Evolutionary conservation across 2,113 vertebrate genomes (phyloP).

Genomic region (Tragelaphus buxtoni): DNA sequence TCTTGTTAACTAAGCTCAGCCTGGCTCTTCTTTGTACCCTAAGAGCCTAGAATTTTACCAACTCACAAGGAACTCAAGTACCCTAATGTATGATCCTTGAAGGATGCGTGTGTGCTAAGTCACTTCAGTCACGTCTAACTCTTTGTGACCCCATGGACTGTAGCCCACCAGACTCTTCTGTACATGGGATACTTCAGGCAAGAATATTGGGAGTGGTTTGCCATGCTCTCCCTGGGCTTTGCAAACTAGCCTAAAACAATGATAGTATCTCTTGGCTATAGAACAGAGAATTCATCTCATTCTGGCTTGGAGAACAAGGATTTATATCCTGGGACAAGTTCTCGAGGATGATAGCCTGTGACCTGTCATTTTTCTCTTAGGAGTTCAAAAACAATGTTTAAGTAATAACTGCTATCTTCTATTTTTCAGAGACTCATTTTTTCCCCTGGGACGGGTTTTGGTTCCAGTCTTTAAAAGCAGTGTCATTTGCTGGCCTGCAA

Average conservation of each 20-base stretch:
- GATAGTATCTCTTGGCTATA: background rate
- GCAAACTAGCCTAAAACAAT: background rate
- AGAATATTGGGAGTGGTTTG: background rate
- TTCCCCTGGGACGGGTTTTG: background rate
- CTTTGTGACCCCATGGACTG: background rate
- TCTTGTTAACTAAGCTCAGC: background rate
- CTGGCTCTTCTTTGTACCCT: background rate
- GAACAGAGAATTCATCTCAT: background rate
- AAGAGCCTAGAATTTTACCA: constrained; percentile 1
- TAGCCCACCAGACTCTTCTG: background rate
- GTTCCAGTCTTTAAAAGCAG: background rate
- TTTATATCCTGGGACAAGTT: background rate
- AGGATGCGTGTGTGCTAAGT: background rate
- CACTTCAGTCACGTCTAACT: background rate
- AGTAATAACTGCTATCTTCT: background rate
- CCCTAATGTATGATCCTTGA: background rate
- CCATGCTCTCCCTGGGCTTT: background rate
- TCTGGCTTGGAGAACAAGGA: background rate
- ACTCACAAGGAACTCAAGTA: background rate
- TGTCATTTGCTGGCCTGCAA: background rate
- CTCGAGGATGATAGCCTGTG: background rate
- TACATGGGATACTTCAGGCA: background rate
- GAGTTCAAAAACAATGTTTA: background rate
- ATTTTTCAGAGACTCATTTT: background rate
- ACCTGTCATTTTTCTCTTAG: background rate